Evolutionary conservation across 2,113 vertebrate species (phyloP).

Genomic region (Illadopsis cleaveri): DNA sequence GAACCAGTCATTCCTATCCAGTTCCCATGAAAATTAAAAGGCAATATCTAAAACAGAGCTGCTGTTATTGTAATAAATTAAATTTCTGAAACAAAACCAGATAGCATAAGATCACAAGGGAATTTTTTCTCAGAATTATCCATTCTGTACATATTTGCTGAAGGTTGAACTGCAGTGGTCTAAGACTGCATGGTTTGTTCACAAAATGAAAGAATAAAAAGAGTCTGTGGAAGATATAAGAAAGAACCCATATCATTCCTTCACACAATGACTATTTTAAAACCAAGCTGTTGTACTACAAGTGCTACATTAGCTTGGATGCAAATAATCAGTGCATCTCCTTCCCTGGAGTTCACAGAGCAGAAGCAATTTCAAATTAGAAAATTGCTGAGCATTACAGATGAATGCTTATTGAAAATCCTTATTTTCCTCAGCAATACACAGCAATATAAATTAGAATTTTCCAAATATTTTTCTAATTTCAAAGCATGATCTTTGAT

Average conservation of each 20-base stretch:
- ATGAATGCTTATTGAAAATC: not conserved
- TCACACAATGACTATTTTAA: not conserved
- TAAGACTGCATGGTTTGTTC: not conserved
- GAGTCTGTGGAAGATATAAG: not conserved
- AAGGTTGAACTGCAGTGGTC: not conserved
- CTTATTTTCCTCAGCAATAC: not conserved
- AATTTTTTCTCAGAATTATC: constrained; percentile 3
- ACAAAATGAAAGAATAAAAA: not conserved
- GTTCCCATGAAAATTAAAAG: constrained; percentile 30
- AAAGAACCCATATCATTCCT: not conserved
- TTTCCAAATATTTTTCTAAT: not conserved
- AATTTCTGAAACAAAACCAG: not conserved
- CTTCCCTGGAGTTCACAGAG: not conserved
- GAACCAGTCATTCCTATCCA: not conserved
- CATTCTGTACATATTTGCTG: not conserved
- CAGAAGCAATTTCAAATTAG: not conserved
- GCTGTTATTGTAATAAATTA: constrained; percentile 11
- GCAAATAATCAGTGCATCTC: not conserved
- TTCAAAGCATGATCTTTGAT: not conserved
- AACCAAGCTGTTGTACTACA: not conserved
- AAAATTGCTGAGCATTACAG: not conserved
- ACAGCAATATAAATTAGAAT: not conserved
- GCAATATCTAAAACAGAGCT: constrained; percentile 11
- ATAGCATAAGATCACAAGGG: not conserved
- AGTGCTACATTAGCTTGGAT: not conserved